Percentiles rank a stretch among this genome's conserved stretches.
These are phyloP conservation scores for Rhabdomys dilectus DNA, from an alignment of 2,113 vertebrate genomes.

Conservation along the genomic window DNA sequence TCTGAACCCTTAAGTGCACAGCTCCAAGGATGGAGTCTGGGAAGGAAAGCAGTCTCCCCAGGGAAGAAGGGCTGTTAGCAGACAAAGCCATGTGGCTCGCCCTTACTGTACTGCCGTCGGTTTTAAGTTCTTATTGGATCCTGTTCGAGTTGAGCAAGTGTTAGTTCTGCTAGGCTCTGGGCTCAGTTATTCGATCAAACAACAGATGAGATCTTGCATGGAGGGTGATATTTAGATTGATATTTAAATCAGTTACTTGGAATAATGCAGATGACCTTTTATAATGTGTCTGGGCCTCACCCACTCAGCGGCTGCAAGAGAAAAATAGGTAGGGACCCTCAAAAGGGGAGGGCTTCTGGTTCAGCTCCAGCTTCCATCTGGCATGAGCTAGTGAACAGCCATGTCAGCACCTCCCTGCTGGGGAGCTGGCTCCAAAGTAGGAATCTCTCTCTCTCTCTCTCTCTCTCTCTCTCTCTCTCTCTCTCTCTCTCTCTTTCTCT, in stretches of 20 bases:
- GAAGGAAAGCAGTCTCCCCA: neutral
- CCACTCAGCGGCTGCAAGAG: neutral
- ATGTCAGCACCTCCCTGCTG: too few species aligned
- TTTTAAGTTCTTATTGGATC: too few species aligned
- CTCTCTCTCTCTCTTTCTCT: too few species aligned
- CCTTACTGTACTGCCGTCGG: too few species aligned
- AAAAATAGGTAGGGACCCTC: neutral
- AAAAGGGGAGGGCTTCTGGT: neutral
- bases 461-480: neutral
- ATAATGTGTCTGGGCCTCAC: neutral
- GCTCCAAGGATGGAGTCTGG: neutral
- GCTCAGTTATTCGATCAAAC: neutral
- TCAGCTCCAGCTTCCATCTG: too few species aligned
- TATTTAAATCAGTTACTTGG: neutral
- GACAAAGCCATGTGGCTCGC: neutral
- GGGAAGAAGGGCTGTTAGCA: too few species aligned
- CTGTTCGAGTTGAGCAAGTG: too few species aligned
- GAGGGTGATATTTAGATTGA: neutral
- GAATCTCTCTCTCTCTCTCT: too few species aligned
- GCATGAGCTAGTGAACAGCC: accelerated
- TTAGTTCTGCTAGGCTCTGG: too few species aligned
- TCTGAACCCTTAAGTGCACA: accelerated
- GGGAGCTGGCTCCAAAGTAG: neutral
- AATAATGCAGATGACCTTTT: neutral
- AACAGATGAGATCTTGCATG: too few species aligned